Conservation (phyloP, 2,888 invertebrate genomes). For the Leptura quadrifasciata region DNA sequence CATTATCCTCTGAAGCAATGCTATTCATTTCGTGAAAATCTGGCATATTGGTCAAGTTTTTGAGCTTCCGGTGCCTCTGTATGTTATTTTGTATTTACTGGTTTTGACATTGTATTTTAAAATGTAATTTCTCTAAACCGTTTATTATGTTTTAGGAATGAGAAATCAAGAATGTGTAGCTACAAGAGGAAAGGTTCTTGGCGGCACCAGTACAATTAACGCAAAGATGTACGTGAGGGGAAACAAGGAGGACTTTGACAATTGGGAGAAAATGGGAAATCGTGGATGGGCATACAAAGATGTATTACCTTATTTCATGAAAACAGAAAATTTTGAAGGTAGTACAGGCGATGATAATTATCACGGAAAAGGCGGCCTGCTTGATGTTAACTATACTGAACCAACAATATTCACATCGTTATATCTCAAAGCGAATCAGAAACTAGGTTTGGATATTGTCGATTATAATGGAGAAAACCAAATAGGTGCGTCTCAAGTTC, state of each 20-base stretch:
- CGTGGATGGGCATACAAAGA: constrained; percentile 90
- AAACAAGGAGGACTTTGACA: constrained; percentile 85
- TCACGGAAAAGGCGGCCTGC: background rate
- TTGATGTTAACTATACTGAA: constrained; percentile 1
- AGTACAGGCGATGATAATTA: background rate
- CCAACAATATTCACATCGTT: constrained; percentile 62
- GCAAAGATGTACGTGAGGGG: constrained; percentile 91
- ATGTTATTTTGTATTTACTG: too few relatives aligned
- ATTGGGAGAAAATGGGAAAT: constrained; percentile 86
- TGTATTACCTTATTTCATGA: constrained; percentile 88
- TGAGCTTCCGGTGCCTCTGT: too few relatives aligned
- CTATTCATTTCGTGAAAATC: too few relatives aligned
- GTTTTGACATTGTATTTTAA: too few relatives aligned
- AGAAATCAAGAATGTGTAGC: background rate
- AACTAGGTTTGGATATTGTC: constrained; percentile 82
- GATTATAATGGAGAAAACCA: constrained; percentile 82
- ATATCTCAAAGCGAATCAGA: constrained; percentile 84
- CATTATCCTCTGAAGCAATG: too few relatives aligned
- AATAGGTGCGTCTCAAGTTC: constrained; percentile 66
- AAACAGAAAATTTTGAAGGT: constrained; percentile 81
- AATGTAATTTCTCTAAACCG: too few relatives aligned
- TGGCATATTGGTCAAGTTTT: too few relatives aligned
- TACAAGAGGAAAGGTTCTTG: constrained; percentile 84
- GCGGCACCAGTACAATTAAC: constrained; percentile 87
- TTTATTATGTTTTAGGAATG: background rate